Evolutionary conservation across 1,140 invertebrate species (phyloP).

Genomic region (Tetragonula clypearis): DNA sequence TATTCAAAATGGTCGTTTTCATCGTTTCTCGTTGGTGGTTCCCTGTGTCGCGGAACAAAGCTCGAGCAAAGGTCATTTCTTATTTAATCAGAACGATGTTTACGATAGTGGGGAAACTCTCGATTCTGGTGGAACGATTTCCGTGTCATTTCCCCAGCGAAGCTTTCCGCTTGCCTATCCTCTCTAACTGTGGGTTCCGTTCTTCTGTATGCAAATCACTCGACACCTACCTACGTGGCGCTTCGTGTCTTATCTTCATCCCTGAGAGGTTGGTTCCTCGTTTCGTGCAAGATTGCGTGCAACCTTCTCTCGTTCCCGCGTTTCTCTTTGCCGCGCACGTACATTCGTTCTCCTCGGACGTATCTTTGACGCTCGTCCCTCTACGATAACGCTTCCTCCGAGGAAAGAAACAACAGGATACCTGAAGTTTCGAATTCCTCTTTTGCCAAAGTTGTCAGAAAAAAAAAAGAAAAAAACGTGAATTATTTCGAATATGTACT

Average conservation of each 20-base stretch:
- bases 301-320: conserved; percentile 47
- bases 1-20: too few relatives aligned
- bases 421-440: neutral
- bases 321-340: conserved; percentile 21
- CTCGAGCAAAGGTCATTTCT: neutral
- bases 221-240: conserved; percentile 68
- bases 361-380: conserved; percentile 62
- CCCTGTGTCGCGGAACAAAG: too few relatives aligned
- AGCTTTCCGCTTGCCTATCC: neutral
- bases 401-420: conserved; percentile 46
- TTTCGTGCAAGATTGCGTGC: conserved; percentile 68
- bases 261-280: conserved; percentile 56
- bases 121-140: conserved; percentile 23
- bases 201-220: conserved; percentile 71
- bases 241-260: conserved; percentile 73
- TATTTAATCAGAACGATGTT: neutral
- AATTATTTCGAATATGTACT: too few relatives aligned
- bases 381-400: conserved; percentile 53
- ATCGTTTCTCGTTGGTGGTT: too few relatives aligned
- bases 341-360: conserved; percentile 53
- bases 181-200: conserved; percentile 35
- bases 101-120: conserved; percentile 15
- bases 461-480: too few relatives aligned
- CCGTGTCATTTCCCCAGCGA: neutral
- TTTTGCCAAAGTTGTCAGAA: too few relatives aligned